Evolutionary conservation across 2,113 vertebrate genomes (phyloP), one percentile per base, ranked within the genome.

Genomic region (Aviceda subcristata): DNA sequence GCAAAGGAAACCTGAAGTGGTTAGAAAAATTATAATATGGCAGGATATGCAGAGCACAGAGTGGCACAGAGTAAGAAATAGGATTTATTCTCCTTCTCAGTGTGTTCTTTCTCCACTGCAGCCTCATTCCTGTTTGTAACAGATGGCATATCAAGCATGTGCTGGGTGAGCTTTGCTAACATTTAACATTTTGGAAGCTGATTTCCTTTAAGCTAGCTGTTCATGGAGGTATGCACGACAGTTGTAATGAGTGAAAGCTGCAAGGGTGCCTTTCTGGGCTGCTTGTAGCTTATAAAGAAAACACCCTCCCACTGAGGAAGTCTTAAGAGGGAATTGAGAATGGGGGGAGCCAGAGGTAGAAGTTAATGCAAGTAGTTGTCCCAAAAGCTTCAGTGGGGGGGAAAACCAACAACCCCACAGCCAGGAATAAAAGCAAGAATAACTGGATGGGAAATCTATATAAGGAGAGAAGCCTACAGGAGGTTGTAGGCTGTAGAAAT

Each of bases 121-220:
- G 22, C 26, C 50, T 74, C 32, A 19, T 30, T 84, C 17, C 24
- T 45, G 3, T 62, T 66, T 43, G 51, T 74, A 92, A 86, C 91
- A 94, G 86, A 94, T 66, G 59, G 86, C 14, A 21, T 15, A 86
- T 39, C 63, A 86, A 91, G 72, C 12, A 11, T 34, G 30, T 80
- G 51, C 64, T 63, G 51, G 76, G 72, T 43, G 76, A 91, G 79
- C 68, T 92, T 89, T 84, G 45, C 46, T 84, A 86, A 80, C 20
- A 8, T 91, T 94, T 91, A 80, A 80, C 72, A 43, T 92, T 95
- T 77, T 74, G 34, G 56, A 89, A 80, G 62, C 18, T 27, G 15
- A 17, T 59, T 92, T 77, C 59, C 79, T 92, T 92, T 62, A 84
- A 88, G 59, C 59, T 92, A 87, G 71, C 12, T 74, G 36, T 30